Percentiles rank a stretch among this genome's conserved stretches.
These are phyloP conservation scores for Cremastobaeus sp. DNA, from an alignment of 2,888 invertebrate genomes.

Conservation along the genomic window DNA sequence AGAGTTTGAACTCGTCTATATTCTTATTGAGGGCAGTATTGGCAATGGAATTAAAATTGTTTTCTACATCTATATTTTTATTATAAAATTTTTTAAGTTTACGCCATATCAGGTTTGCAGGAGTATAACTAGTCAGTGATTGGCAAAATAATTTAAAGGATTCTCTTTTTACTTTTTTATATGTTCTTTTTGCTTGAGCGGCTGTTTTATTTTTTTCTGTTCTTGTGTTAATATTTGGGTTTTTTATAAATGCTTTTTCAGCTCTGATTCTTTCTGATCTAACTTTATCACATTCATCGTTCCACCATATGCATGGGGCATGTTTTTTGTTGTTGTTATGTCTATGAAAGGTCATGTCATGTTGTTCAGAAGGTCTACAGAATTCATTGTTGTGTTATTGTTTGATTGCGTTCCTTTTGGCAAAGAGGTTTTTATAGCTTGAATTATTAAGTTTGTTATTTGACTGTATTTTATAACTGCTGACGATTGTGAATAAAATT, in stretches of 20 bases:
- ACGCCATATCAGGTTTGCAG: constrained; percentile 4
- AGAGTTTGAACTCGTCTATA: not conserved
- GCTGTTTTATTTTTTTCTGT: constrained; percentile 16
- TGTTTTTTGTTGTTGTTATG: not conserved
- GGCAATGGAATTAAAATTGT: not conserved
- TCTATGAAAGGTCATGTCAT: not conserved
- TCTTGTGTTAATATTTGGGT: not conserved
- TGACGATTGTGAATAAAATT: not conserved
- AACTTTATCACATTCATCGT: constrained; percentile 4
- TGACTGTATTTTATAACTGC: constrained; percentile 1
- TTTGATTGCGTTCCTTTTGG: too few species aligned
- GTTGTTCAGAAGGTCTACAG: not conserved
- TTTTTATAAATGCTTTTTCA: constrained; percentile 12
- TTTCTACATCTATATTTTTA: constrained; percentile 9
- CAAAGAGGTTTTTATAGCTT: not conserved
- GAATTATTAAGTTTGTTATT: constrained; percentile 1
- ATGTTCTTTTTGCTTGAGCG: constrained; percentile 13
- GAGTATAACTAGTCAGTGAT: not conserved
- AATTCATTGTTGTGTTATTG: not conserved
- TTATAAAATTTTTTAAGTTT: constrained; percentile 40
- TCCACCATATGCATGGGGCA: constrained; percentile 22
- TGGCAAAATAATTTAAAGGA: constrained; percentile 13
- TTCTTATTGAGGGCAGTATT: not conserved
- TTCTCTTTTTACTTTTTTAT: constrained; percentile 2
- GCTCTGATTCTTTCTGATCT: constrained; percentile 3